Evolutionary conservation across 2,888 invertebrate species (phyloP).

Genomic region (Drosophila mulleri): DNA sequence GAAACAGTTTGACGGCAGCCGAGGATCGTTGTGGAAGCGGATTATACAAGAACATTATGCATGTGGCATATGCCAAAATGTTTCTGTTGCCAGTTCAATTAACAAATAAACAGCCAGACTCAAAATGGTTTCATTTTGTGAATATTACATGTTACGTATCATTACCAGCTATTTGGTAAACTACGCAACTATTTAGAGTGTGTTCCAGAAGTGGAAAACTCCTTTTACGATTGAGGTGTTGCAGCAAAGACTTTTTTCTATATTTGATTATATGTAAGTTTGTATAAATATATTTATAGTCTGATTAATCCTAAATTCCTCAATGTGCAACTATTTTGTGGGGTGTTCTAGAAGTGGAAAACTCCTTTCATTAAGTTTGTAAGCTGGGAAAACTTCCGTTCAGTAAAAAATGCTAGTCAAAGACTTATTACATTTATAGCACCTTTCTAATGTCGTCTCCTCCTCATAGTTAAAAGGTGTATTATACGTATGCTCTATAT

Average conservation of each 20-base stretch:
- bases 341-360: neutral
- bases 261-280: neutral
- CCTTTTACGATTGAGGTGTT: too few relatives aligned
- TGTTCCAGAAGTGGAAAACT: conserved; percentile 2
- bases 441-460: too few relatives aligned
- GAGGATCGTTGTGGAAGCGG: conserved; percentile 25
- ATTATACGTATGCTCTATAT: too few relatives aligned
- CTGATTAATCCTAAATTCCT: too few relatives aligned
- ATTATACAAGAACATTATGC: conserved; percentile 38
- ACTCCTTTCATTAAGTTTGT: too few relatives aligned
- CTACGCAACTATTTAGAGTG: neutral
- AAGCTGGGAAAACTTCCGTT: neutral
- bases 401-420: neutral
- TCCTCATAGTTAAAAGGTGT: too few relatives aligned
- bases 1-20: conserved; percentile 11
- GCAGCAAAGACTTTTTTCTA: neutral
- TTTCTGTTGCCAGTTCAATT: conserved; percentile 36
- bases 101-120: conserved; percentile 50
- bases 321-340: neutral
- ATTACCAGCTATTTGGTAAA: conserved; percentile 25
- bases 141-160: conserved; percentile 36
- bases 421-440: too few relatives aligned
- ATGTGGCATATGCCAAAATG: conserved; percentile 24
- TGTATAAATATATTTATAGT: neutral
- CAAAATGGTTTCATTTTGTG: conserved; percentile 14